phyloP scores from a whole-genome alignment of 2,113 vertebrate genomes.

The Saguinus imperator region DNA sequence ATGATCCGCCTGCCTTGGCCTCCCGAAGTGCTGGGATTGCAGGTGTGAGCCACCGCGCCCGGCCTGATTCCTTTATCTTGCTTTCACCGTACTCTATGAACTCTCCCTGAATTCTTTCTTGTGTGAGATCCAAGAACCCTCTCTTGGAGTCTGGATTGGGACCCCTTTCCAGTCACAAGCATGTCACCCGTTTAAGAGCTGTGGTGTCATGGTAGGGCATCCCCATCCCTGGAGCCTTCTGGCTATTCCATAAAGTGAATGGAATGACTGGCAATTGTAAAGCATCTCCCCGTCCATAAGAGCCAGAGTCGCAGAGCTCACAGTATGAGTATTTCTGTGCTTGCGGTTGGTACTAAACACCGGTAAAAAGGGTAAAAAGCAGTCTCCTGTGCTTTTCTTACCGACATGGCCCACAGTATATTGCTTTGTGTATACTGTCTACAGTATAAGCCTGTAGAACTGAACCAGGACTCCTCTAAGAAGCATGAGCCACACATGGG shows the following conservation, averaged over 20 bases:
- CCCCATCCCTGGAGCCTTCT: accelerated
- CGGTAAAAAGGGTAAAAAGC: neutral
- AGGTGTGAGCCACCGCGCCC: too few relatives aligned
- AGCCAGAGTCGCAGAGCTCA: neutral
- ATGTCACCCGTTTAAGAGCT: neutral
- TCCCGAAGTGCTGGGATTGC: too few relatives aligned
- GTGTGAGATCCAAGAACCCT: too few relatives aligned
- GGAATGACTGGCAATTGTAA: accelerated
- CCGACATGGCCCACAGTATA: too few relatives aligned
- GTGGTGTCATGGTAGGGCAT: neutral
- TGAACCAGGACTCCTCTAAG: too few relatives aligned
- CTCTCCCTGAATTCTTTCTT: too few relatives aligned
- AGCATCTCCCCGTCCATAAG: accelerated
- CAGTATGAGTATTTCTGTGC: accelerated
- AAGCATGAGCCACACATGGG: accelerated
- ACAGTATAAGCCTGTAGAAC: neutral
- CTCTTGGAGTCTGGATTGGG: too few relatives aligned
- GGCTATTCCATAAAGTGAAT: neutral
- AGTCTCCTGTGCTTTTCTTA: neutral
- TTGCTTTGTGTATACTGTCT: neutral
- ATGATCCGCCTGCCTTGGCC: too few relatives aligned
- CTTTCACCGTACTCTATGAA: too few relatives aligned
- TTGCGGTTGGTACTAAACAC: neutral
- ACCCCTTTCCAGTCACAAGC: too few relatives aligned
- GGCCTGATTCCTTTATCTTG: too few relatives aligned